Conservation (phyloP, 2,888 invertebrate species). For the Hoplodrina blanda region DNA sequence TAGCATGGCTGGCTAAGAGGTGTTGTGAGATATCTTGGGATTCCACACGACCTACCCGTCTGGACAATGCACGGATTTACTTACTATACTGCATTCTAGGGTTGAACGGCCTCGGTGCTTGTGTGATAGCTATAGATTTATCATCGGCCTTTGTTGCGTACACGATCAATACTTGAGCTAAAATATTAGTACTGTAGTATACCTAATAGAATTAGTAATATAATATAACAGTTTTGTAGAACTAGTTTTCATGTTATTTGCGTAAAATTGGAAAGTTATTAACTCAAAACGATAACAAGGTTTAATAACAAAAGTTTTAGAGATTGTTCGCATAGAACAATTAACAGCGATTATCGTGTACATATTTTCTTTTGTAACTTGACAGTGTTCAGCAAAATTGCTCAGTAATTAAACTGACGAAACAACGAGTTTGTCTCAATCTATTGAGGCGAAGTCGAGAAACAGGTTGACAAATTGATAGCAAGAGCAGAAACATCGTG, state of each 20-base stretch:
- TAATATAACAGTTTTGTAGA: constrained; percentile 6
- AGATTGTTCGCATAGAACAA: constrained; percentile 6
- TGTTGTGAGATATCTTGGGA: constrained; percentile 55
- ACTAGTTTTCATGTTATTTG: constrained; percentile 10
- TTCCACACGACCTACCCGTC: constrained; percentile 54
- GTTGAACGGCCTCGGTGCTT: constrained; percentile 26
- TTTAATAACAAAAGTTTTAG: constrained; percentile 11
- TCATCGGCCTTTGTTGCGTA: constrained; percentile 37
- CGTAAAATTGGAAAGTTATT: constrained; percentile 22
- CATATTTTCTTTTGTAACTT: constrained; percentile 17
- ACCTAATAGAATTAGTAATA: constrained; percentile 15
- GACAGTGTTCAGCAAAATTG: constrained; percentile 31
- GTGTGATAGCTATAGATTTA: constrained; percentile 35
- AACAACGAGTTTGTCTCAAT: constrained; percentile 49
- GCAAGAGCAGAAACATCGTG: constrained; percentile 32
- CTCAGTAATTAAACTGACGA: constrained; percentile 50
- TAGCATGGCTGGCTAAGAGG: constrained; percentile 34
- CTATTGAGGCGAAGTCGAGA: constrained; percentile 28
- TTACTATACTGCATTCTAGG: constrained; percentile 45
- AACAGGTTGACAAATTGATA: constrained; percentile 58
- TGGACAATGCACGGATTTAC: constrained; percentile 57
- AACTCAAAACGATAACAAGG: constrained; percentile 12
- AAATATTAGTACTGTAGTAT: constrained; percentile 26
- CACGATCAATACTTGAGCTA: constrained; percentile 30
- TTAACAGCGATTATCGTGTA: constrained; percentile 1